These are phyloP conservation scores for Pemphredon lugubris DNA, from an alignment of 2,888 invertebrate species.

Conservation along the genomic window DNA sequence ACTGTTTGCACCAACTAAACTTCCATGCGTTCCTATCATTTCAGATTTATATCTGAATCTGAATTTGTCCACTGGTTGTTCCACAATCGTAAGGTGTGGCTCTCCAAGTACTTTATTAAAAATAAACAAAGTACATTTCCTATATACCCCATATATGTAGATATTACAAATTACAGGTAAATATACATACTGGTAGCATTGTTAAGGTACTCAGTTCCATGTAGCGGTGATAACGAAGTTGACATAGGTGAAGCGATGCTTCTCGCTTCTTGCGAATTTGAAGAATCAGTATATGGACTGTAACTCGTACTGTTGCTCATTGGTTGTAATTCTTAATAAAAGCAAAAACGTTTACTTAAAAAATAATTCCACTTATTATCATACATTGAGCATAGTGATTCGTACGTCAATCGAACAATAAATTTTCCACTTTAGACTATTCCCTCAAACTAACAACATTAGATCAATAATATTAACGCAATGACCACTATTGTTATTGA, in stretches of 20 bases:
- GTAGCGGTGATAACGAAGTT: slow-evolving; percentile 56
- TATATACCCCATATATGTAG: background rate
- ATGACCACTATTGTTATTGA: too few species aligned
- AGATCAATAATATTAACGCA: too few species aligned
- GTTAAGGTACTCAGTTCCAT: slow-evolving; percentile 51
- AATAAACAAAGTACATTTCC: background rate
- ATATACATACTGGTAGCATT: slow-evolving; percentile 51
- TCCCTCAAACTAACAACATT: too few species aligned
- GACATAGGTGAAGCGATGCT: slow-evolving; percentile 66
- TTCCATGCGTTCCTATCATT: slow-evolving; percentile 93
- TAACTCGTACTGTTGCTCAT: slow-evolving; percentile 34
- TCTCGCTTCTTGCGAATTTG: slow-evolving; percentile 59
- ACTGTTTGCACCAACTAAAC: slow-evolving; percentile 86
- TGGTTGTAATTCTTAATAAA: slow-evolving; percentile 27
- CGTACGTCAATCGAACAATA: too few species aligned
- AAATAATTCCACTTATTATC: background rate
- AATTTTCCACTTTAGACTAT: too few species aligned
- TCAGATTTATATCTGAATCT: slow-evolving; percentile 93
- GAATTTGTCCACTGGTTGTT: slow-evolving; percentile 91
- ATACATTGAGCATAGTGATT: background rate
- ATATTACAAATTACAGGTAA: background rate
- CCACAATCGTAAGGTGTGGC: slow-evolving; percentile 85
- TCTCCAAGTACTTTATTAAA: slow-evolving; percentile 27
- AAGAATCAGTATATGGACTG: slow-evolving; percentile 59
- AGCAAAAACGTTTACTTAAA: background rate